Conservation (phyloP, 1,140 invertebrate genomes). For the Lutraria rhynchaena region DNA sequence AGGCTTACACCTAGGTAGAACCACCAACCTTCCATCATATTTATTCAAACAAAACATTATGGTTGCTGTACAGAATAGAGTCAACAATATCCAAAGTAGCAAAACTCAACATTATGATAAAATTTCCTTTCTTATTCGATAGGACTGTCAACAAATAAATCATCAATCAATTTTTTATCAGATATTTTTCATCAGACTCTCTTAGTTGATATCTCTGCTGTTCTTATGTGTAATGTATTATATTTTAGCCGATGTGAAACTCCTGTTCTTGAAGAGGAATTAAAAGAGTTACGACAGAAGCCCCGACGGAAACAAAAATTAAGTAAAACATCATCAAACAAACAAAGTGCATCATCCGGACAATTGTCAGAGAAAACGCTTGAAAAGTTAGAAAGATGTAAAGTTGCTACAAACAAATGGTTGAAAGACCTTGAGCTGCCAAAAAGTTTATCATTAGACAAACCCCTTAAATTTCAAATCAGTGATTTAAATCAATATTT, state of each 20-base stretch:
- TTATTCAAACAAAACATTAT: too few relatives aligned
- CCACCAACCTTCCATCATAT: too few relatives aligned
- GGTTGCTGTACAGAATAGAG: too few relatives aligned
- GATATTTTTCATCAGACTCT: too few relatives aligned
- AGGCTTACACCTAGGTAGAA: too few relatives aligned
- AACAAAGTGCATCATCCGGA: neutral
- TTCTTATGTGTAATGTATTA: too few relatives aligned
- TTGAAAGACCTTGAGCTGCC: conserved; percentile 50
- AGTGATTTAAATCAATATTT: conserved; percentile 76
- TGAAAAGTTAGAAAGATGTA: conserved; percentile 50
- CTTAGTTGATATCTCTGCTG: too few relatives aligned
- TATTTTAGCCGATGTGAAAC: neutral
- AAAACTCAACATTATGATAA: too few relatives aligned
- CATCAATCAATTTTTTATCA: too few relatives aligned
- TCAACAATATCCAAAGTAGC: too few relatives aligned
- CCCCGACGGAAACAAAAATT: neutral
- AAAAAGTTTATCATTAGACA: conserved; percentile 41
- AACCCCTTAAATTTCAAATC: conserved; percentile 70
- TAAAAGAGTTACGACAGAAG: neutral
- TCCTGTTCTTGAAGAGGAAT: neutral
- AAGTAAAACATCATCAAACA: neutral
- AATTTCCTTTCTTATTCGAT: too few relatives aligned
- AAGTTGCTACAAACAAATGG: conserved; percentile 53
- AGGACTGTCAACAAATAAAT: too few relatives aligned
- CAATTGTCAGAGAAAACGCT: conserved; percentile 12